A percentile compares a stretch with the other conserved stretches of the same genome.
These are phyloP conservation scores for Eurytoma adleriae DNA, from an alignment of 2,888 invertebrate species.

Conservation along the genomic window DNA sequence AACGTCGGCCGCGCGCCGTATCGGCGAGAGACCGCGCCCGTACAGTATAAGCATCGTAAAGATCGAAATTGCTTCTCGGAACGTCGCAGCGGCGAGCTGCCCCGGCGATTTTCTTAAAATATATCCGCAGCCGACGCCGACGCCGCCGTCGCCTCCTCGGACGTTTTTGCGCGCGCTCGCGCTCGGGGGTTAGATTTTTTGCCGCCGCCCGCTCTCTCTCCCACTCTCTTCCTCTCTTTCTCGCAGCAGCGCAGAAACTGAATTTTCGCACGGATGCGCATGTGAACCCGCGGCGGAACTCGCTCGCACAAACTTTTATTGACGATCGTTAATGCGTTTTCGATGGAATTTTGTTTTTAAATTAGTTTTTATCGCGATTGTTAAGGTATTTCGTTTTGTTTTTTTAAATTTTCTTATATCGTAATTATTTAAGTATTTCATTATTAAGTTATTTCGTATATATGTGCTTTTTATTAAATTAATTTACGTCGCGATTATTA, in stretches of 20 bases:
- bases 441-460: no score
- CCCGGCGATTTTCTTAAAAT: conserved; percentile 68
- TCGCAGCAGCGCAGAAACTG: neutral
- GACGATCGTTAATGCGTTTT: no score
- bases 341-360: no score
- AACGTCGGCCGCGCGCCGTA: neutral
- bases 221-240: neutral
- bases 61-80: conserved; percentile 71
- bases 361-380: no score
- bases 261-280: neutral
- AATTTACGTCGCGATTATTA: no score
- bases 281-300: neutral
- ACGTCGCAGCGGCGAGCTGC: conserved; percentile 59
- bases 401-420: no score
- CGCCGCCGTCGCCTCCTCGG: neutral
- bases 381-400: no score
- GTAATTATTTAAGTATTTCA: no score
- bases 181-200: conserved; percentile 49
- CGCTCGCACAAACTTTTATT: no score
- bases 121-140: conserved; percentile 54
- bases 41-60: conserved; percentile 70
- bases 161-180: conserved; percentile 31
- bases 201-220: neutral
- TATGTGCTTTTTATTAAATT: no score
- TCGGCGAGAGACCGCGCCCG: conserved; percentile 39